phyloP scores from a whole-genome alignment of 2,797 vertebrate genomes.

The Eleutherodactylus coqui region DNA sequence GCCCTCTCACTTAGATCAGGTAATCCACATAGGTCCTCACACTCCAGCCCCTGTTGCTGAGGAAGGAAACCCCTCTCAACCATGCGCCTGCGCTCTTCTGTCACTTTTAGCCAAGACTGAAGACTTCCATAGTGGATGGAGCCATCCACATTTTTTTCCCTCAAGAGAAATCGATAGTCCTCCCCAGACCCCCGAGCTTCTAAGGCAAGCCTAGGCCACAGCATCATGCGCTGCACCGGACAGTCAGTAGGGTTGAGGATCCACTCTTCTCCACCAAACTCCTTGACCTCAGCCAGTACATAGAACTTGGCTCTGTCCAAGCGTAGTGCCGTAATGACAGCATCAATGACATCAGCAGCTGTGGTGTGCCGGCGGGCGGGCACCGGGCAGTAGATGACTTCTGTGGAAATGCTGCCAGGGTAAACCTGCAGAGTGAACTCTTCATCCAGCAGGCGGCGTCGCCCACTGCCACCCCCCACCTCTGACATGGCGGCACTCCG shows the following conservation, averaged over 20 bases:
- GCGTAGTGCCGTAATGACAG: constrained; percentile 87
- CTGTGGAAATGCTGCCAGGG: constrained; percentile 91
- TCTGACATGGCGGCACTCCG: constrained; percentile 60
- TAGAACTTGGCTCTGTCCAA: constrained; percentile 93
- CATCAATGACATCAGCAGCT: constrained; percentile 95
- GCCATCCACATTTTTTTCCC: constrained; percentile 96
- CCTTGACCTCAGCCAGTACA: constrained; percentile 95
- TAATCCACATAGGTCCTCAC: constrained; percentile 89
- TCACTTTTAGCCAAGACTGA: constrained; percentile 95
- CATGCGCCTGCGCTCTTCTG: constrained; percentile 89
- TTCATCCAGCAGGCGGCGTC: constrained; percentile 93
- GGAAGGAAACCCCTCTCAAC: constrained; percentile 94
- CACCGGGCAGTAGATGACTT: constrained; percentile 96
- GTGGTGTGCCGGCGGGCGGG: constrained; percentile 91
- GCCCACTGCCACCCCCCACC: constrained; percentile 92
- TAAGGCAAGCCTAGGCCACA: constrained; percentile 94
- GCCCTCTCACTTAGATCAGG: constrained; percentile 93
- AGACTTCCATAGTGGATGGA: constrained; percentile 96
- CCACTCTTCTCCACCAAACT: constrained; percentile 99
- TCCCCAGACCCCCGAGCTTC: constrained; percentile 91
- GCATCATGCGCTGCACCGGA: constrained; percentile 97
- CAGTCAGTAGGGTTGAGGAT: constrained; percentile 96
- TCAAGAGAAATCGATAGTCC: constrained; percentile 94
- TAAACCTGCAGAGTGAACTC: constrained; percentile 94
- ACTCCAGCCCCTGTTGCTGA: constrained; percentile 88